Base-by-base conservation (phyloP, 2,113 vertebrate genomes). In the Numida meleagris region DNA sequence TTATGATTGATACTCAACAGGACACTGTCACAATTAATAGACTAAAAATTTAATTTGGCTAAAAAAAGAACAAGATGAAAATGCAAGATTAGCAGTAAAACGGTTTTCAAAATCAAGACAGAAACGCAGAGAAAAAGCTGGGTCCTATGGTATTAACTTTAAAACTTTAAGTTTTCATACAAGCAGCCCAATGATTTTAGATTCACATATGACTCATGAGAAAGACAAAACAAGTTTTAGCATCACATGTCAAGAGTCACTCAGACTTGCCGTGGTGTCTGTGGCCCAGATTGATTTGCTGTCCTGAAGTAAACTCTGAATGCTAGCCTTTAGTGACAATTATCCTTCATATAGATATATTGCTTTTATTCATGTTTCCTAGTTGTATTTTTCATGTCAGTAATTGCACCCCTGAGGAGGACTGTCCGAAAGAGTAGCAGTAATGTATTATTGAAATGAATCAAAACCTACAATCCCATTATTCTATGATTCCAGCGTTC, bases 1-100 rank as follows among this genome's bases (percentile, higher is more conserved):
- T 43, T 58, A 27, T 82, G 84, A 86, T 0, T 80, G 76, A 88
- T 74, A 83, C 24, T 80, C 68, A 88, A 36, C 45, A 80, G 65
- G 75, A 91, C 68, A 36, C 25, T 67, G 67, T 46, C 1, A 0
- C 31, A 91, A 75, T 19, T 85, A 92, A 82, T 63, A 74, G 67
- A n/a, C 59, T 63, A 72, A 74, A 82, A 95, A 91, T 61, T 34
- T 48, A 82, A 94, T 86, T 67, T 88, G 68, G 43, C 20, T 57
- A 71, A 88, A 88, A 50, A 40, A 78, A 88, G 45, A 92, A 58
- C 6, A 45, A 71, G 66, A 55, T 23, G 38, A 51, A 80, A 85
- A 83, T 71, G 34, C 31, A 88, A 95, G 19, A 51, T 45, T 62
- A 89, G 20, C 68, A 80, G 25, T 46, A 88, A 88, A 89, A 80